Conservation (phyloP, 2,797 vertebrate species). For the Crenuchus spilurus region DNA sequence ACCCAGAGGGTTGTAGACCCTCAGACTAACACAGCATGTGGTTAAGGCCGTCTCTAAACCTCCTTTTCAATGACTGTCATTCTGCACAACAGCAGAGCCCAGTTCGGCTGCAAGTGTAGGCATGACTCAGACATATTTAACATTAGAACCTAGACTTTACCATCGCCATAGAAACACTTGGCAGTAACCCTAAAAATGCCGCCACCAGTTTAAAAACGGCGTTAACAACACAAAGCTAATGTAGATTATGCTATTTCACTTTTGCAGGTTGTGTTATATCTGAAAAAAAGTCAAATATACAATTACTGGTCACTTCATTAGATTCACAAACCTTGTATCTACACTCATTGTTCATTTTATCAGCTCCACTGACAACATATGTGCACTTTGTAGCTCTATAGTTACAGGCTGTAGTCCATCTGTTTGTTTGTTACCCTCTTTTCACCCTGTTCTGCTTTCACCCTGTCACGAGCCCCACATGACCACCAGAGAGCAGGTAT, state of each 20-base stretch:
- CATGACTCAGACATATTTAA: neutral
- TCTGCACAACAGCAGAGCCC: neutral
- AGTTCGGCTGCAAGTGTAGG: constrained; percentile 2
- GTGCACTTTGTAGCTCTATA: too few relatives aligned
- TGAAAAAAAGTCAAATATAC: neutral
- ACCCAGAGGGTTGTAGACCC: constrained; percentile 21
- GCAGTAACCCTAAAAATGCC: neutral
- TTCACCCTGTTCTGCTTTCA: too few relatives aligned
- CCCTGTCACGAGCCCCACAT: too few relatives aligned
- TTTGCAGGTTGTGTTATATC: neutral
- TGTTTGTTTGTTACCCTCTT: too few relatives aligned
- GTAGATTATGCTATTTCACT: too few relatives aligned
- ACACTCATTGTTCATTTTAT: too few relatives aligned
- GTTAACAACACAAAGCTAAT: too few relatives aligned
- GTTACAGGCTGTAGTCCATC: too few relatives aligned
- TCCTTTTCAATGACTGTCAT: neutral
- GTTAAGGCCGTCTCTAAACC: constrained; percentile 1
- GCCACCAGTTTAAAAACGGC: too few relatives aligned
- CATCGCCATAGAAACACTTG: constrained; percentile 20
- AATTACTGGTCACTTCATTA: neutral
- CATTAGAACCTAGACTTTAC: constrained; percentile 1
- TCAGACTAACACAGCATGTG: constrained; percentile 24
- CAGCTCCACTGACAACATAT: too few relatives aligned
- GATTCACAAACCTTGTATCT: too few relatives aligned
- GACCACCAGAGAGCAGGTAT: too few relatives aligned